Evolutionary conservation across 2,797 vertebrate genomes (phyloP), one percentile per base, ranked within the genome.

Genomic region (Acipenser ruthenus): DNA sequence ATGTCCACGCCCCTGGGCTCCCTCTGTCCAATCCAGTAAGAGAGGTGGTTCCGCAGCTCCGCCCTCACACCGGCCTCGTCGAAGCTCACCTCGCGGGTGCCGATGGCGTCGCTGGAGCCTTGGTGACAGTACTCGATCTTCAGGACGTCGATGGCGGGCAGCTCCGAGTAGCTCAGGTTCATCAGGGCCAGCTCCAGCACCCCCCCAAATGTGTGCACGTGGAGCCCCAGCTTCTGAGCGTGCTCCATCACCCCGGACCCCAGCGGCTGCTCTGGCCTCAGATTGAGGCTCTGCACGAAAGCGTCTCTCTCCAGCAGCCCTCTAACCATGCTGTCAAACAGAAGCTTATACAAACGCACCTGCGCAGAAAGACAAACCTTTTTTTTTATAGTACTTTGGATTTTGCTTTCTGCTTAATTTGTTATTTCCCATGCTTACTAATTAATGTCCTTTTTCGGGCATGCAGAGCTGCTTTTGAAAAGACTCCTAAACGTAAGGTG

Each of bases 311-410:
- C 80, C 71, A 90, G 71, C 50, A 74, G 66, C 3, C 88, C 84
- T 66, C 73, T 81, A 11, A 90, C 78, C 86, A 91, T 79, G 13
- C 75, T 75, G 70, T 91, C 88, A 74, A 90, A 90, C 15, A 91
- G 75, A 11, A 80, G 79, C 73, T 89, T 91, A 66, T 91, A 90
- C 7, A 91, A 62, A 49, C 73, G 79, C 48, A 87, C 86, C 85
- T 88, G 72, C 50, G 9, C 50, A 12, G 65, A 23, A 23, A 23
- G 23, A 23, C 23, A 23, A 23, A 23, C 3, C 23, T 23, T 23
- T 23, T 23, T 3, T 23, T 23, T n/a, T n/a, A n/a, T 23, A 23
- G 23, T 23, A 23, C 23, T 23, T 23, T 23, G 3, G 23, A 23
- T 23, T 23, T 23, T 23, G 23, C 23, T 23, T 23, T 23, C 23